These are phyloP conservation scores for Strix aluco DNA, from an alignment of 2,113 vertebrate genomes.

Conservation along the genomic window DNA sequence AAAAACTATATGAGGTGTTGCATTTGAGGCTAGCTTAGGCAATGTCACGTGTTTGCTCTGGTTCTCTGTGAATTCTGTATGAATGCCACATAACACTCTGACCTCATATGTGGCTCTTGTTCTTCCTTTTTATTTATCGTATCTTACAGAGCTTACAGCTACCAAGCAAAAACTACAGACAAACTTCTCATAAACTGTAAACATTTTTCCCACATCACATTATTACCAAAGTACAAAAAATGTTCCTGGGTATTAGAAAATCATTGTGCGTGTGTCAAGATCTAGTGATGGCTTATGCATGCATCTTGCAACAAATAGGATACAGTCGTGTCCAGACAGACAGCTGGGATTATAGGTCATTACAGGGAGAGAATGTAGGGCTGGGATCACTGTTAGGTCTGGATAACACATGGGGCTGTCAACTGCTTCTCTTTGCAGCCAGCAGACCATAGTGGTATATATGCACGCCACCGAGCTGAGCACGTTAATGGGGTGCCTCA, in stretches of 20 bases:
- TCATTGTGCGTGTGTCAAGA: not conserved
- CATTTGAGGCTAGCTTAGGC: not conserved
- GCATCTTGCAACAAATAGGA: not conserved
- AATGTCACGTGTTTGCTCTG: not conserved
- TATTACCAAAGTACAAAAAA: not conserved
- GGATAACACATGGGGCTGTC: not conserved
- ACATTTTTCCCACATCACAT: not conserved
- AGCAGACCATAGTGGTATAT: not conserved
- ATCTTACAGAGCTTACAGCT: not conserved
- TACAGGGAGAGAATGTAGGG: not conserved
- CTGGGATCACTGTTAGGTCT: not conserved
- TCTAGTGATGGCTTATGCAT: not conserved
- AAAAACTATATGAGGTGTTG: not conserved
- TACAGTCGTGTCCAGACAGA: not conserved
- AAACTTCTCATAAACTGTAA: not conserved
- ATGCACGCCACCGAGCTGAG: rapidly evolving
- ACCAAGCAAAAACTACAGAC: not conserved
- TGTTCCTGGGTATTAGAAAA: not conserved
- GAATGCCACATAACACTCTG: not conserved
- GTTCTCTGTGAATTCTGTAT: not conserved
- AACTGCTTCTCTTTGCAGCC: not conserved
- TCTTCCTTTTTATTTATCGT: not conserved
- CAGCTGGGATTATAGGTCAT: not conserved
- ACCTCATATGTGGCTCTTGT: not conserved
- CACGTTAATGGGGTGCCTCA: not conserved